Conservation (phyloP, 2,888 invertebrate species). For the Neoitamus cyanurus region DNA sequence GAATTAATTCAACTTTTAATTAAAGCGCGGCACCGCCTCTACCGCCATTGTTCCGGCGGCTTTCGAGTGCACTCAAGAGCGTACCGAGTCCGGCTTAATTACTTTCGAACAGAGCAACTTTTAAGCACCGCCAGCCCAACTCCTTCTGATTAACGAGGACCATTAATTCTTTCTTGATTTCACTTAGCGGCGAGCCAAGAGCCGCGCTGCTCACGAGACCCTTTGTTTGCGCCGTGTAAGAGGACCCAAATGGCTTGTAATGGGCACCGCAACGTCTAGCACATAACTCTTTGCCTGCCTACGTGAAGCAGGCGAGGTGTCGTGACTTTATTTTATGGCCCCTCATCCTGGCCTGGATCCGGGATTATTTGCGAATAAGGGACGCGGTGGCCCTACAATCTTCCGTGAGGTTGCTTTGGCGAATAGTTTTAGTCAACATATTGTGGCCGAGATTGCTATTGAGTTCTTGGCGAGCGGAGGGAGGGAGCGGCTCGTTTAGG, state of each 20-base stretch:
- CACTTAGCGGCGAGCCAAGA: not conserved
- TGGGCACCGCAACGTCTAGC: not conserved
- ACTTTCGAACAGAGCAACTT: not conserved
- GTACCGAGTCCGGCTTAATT: not conserved
- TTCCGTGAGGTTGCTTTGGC: not conserved
- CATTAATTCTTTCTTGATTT: slow-evolving; percentile 36
- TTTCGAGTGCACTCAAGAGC: not conserved
- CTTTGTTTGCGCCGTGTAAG: slow-evolving; percentile 4
- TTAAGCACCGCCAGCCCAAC: not conserved
- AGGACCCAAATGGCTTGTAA: slow-evolving; percentile 6
- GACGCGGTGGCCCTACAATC: not conserved
- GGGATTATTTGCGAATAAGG: not conserved
- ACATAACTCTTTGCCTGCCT: not conserved
- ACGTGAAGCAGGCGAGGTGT: not conserved
- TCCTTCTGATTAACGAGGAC: slow-evolving; percentile 9
- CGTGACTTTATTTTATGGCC: not conserved
- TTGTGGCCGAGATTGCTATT: not conserved
- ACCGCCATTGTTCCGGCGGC: not conserved
- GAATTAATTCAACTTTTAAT: not conserved
- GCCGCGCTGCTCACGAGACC: not conserved
- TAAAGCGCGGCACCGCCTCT: not conserved
- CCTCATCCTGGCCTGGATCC: not conserved
- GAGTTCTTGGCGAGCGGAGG: not conserved
- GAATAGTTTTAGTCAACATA: not conserved
- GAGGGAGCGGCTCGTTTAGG: not conserved